Conservation (phyloP, 2,113 vertebrate genomes). For the Oophaga pumilio region DNA sequence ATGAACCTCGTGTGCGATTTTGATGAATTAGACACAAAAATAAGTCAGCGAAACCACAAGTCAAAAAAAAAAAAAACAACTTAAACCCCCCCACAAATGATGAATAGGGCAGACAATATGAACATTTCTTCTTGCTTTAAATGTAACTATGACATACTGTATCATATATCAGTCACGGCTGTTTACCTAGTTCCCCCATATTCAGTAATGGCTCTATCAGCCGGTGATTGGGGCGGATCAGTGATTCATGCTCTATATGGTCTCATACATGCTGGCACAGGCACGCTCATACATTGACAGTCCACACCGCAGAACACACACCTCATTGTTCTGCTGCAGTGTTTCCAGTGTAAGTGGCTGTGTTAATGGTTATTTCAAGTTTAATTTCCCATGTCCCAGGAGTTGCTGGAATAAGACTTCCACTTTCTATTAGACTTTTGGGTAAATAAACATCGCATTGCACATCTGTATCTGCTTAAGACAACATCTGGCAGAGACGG, state of each 20-base stretch:
- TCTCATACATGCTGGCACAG: not conserved
- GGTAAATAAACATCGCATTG: constrained; percentile 42
- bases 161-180: not conserved
- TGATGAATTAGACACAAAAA: too few species aligned
- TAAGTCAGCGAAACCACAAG: too few species aligned
- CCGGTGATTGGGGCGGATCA: not conserved
- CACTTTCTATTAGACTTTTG: constrained; percentile 5
- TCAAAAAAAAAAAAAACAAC: too few species aligned
- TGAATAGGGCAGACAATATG: too few species aligned
- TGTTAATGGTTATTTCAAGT: constrained; percentile 49
- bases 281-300: not conserved
- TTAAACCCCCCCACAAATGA: too few species aligned
- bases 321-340: not conserved
- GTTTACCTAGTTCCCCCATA: not conserved
- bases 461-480: constrained; percentile 42
- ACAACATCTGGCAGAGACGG: constrained; percentile 41
- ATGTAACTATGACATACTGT: not conserved
- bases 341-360: constrained; percentile 41
- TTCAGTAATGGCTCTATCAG: not conserved
- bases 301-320: not conserved
- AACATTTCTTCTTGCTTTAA: not conserved
- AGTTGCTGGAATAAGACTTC: constrained; percentile 7
- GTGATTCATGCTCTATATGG: not conserved
- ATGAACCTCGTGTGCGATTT: too few species aligned
- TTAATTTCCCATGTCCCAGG: constrained; percentile 45